A percentile compares a stretch with the other conserved stretches of the same genome.
These are phyloP conservation scores for Umimayanthus chanpuru DNA, from an alignment of 92 coral and sea anemone genomes.

Conservation along the genomic window DNA sequence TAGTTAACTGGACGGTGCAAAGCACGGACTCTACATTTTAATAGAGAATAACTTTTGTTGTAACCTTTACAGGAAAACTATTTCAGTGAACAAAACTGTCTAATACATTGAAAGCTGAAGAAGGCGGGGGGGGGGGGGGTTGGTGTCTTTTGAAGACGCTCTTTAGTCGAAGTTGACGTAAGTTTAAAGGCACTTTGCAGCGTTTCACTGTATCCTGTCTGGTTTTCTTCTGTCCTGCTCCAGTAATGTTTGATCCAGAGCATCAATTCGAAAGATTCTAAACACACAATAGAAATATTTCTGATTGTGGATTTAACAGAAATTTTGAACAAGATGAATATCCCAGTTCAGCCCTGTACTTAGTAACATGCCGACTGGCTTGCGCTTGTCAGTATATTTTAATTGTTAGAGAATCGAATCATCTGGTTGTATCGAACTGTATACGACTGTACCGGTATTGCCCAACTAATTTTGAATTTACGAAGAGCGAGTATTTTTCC, in stretches of 20 bases:
- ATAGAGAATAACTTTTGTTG: neutral
- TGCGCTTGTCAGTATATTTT: neutral
- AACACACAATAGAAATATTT: no score
- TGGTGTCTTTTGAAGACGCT: no score
- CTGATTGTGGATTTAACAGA: neutral
- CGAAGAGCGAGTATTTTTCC: neutral
- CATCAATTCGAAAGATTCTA: no score
- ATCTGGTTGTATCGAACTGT: neutral
- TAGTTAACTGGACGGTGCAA: neutral
- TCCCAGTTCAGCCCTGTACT: neutral
- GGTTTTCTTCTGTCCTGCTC: neutral
- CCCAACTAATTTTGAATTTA: neutral
- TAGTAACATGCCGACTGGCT: neutral
- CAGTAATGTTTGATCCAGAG: no score
- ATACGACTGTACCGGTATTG: neutral
- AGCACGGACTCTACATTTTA: neutral
- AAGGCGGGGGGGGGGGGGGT: no score
- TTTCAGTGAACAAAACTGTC: neutral
- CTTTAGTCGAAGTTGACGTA: no score
- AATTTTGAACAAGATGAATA: neutral
- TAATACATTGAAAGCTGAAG: no score
- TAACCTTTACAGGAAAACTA: neutral
- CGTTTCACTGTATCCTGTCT: neutral
- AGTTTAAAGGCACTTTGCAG: no score
- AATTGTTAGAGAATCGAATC: neutral